These are phyloP conservation scores for Triops longicaudatus DNA, from an alignment of 1,140 invertebrate genomes.

Conservation along the genomic window DNA sequence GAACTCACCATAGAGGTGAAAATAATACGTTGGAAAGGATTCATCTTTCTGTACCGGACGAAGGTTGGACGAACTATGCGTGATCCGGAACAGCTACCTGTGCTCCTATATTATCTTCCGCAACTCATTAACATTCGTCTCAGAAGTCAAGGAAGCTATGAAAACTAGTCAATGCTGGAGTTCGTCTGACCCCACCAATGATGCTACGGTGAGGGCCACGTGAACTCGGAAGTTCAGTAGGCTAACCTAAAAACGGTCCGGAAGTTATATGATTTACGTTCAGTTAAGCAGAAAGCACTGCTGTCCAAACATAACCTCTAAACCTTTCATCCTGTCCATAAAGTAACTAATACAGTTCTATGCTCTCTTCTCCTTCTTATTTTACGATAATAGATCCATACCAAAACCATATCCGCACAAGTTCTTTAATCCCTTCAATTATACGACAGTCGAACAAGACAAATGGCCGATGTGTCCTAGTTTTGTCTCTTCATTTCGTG, in stretches of 20 bases:
- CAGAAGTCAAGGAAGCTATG: background rate
- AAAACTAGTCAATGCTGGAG: background rate
- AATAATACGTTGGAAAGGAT: constrained; percentile 1
- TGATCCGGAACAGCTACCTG: background rate
- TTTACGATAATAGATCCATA: background rate
- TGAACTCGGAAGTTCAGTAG: background rate
- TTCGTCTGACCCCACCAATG: background rate
- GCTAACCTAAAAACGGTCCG: background rate
- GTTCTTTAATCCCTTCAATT: too few relatives aligned
- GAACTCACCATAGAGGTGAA: background rate
- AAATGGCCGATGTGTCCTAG: background rate
- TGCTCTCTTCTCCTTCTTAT: background rate
- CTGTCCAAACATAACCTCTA: too few relatives aligned
- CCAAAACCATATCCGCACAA: background rate
- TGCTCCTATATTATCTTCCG: background rate
- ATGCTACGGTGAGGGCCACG: background rate
- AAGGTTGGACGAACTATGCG: background rate
- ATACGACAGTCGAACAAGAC: too few relatives aligned
- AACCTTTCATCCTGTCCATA: background rate
- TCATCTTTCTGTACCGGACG: background rate
- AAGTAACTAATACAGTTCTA: background rate
- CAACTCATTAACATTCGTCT: background rate
- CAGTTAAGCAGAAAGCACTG: background rate
- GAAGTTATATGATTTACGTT: background rate
- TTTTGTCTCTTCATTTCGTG: background rate